These are phyloP conservation scores for Ophiothrix spiculata DNA, from an alignment of 35 echinoderm and acorn worm genomes.

Conservation along the genomic window DNA sequence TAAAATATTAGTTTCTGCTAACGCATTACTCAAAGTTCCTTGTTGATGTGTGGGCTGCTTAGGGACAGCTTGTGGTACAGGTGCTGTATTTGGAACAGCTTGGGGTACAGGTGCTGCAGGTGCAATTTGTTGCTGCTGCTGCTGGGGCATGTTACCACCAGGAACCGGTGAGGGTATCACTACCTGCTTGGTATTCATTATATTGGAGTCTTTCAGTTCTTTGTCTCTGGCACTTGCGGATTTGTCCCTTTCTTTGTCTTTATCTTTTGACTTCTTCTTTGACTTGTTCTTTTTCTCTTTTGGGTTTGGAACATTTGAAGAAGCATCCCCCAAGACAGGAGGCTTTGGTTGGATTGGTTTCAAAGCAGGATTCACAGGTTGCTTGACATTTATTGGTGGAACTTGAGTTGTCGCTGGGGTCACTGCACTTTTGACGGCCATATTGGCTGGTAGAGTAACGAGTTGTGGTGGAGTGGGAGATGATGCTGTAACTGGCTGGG, in stretches of 20 bases:
- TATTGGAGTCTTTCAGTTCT: slow-evolving; percentile 7
- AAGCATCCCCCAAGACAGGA: slow-evolving; percentile 48
- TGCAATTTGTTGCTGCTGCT: not conserved
- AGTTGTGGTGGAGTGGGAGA: slow-evolving; percentile 77
- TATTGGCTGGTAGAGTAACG: slow-evolving; percentile 75
- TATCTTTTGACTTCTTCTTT: slow-evolving; percentile 62
- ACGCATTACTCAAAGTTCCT: slow-evolving; percentile 2
- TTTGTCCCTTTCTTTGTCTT: slow-evolving; percentile 67
- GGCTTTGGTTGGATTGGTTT: slow-evolving; percentile 99
- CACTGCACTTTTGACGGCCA: slow-evolving; percentile 49
- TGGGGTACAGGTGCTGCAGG: not conserved
- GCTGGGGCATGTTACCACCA: not conserved
- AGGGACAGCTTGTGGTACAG: not conserved
- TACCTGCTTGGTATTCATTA: slow-evolving; percentile 17
- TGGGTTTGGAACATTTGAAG: slow-evolving; percentile 31
- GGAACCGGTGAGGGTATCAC: slow-evolving; percentile 45
- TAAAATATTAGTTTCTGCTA: slow-evolving; percentile 81
- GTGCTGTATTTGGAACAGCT: not conserved
- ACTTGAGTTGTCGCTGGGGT: slow-evolving; percentile 31
- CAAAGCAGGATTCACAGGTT: slow-evolving; percentile 55
- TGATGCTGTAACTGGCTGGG: slow-evolving; percentile 78
- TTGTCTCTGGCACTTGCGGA: slow-evolving; percentile 33
- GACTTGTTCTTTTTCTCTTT: slow-evolving; percentile 81
- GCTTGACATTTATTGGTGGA: slow-evolving; percentile 60
- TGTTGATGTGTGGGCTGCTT: not conserved